Conservation (phyloP, 2,888 invertebrate species). For the Agonopterix alstromeriana region DNA sequence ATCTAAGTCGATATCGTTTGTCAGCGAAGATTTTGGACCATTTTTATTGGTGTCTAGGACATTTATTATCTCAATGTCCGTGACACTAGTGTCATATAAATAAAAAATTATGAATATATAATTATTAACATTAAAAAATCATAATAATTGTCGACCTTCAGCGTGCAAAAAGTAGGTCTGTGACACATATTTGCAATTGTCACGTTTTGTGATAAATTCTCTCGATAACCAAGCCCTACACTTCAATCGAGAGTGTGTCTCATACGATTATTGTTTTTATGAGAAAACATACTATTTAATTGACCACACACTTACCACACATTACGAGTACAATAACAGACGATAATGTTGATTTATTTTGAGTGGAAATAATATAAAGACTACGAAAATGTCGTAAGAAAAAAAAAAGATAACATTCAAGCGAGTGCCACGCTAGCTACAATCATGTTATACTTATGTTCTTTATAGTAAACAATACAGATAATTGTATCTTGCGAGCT, state of each 20-base stretch:
- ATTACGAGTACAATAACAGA: no score
- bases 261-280: no score
- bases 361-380: no score
- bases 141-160: constrained; percentile 61
- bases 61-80: constrained; percentile 42
- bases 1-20: not conserved
- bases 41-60: constrained; percentile 24
- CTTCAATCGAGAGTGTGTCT: no score
- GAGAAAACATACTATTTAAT: not conserved
- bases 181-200: constrained; percentile 18
- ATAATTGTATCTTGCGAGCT: no score
- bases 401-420: not conserved
- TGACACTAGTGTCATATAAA: constrained; percentile 49
- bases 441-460: no score
- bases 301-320: no score
- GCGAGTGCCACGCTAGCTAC: no score
- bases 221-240: constrained; percentile 25
- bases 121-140: constrained; percentile 40
- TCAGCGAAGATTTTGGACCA: constrained; percentile 7
- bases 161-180: constrained; percentile 65
- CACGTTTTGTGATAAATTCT: constrained; percentile 15
- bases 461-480: no score
- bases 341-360: no score
- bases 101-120: constrained; percentile 44
- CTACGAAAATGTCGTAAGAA: not conserved